A percentile compares a stretch with the other conserved stretches of the same genome.
phyloP scores from a whole-genome alignment of 2,113 vertebrate genomes.

The Holacanthus passer region DNA sequence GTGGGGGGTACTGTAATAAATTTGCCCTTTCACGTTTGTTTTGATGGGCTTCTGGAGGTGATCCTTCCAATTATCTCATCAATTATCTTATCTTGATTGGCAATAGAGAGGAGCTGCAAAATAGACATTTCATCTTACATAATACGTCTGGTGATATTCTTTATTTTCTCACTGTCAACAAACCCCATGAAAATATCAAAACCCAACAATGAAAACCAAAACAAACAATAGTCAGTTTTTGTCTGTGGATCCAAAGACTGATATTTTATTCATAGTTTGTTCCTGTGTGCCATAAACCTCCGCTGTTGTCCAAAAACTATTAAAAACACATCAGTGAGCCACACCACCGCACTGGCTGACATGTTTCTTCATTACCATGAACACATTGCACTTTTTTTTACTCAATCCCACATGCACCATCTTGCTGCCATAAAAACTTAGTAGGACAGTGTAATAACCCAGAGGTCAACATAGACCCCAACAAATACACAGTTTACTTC shows the following conservation, averaged over 20 bases:
- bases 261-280: neutral
- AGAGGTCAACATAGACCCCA: neutral
- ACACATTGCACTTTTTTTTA: neutral
- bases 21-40: neutral
- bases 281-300: too few species aligned
- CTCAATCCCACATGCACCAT: neutral
- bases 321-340: neutral
- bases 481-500: too few species aligned
- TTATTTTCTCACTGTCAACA: neutral
- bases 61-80: neutral
- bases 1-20: neutral
- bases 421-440: neutral
- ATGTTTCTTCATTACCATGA: neutral
- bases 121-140: neutral
- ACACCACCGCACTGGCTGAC: neutral
- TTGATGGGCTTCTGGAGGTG: slow-evolving; percentile 5
- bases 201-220: neutral
- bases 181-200: neutral
- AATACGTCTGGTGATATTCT: neutral
- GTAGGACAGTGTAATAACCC: neutral
- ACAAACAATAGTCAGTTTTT: neutral
- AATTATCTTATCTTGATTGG: neutral
- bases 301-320: neutral
- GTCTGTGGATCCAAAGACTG: neutral
- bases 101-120: neutral